Evolutionary conservation across 2,113 vertebrate species (phyloP).

Genomic region (Sprattus sprattus): DNA sequence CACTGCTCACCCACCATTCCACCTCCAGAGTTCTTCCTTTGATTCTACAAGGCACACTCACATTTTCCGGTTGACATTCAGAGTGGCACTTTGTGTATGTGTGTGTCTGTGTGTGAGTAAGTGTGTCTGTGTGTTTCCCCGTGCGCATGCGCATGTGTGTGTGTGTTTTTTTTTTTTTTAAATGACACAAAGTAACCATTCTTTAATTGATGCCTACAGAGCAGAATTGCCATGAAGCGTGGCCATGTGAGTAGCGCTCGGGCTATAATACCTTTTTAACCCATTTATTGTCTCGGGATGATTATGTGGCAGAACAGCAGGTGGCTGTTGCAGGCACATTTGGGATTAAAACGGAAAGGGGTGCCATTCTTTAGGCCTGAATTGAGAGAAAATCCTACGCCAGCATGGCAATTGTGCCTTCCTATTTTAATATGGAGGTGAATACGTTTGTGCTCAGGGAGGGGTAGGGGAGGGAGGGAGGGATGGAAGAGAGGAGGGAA

Average conservation of each 20-base stretch:
- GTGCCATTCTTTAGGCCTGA: constrained; percentile 30
- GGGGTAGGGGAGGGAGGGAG: background rate
- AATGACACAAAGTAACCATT: background rate
- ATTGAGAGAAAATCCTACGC: constrained; percentile 30
- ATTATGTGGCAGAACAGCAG: constrained; percentile 39
- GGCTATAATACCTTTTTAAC: constrained; percentile 30
- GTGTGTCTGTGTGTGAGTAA: background rate
- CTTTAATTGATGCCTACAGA: background rate
- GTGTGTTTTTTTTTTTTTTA: background rate
- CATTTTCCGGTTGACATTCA: background rate
- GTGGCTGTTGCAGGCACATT: constrained; percentile 31
- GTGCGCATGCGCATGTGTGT: background rate
- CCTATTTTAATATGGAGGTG: constrained; percentile 30
- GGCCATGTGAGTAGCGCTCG: constrained; percentile 10
- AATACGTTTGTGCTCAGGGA: constrained; percentile 16
- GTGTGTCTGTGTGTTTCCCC: background rate
- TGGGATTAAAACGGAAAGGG: constrained; percentile 35
- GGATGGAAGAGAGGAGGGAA: background rate
- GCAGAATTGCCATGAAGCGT: background rate
- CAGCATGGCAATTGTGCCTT: constrained; percentile 29
- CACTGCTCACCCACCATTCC: background rate
- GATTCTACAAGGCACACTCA: background rate
- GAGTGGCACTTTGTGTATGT: background rate
- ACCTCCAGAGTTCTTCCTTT: background rate
- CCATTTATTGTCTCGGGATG: constrained; percentile 7